Base-by-base conservation (phyloP, 2,797 vertebrate species). In the Knipowitschia caucasica region DNA sequence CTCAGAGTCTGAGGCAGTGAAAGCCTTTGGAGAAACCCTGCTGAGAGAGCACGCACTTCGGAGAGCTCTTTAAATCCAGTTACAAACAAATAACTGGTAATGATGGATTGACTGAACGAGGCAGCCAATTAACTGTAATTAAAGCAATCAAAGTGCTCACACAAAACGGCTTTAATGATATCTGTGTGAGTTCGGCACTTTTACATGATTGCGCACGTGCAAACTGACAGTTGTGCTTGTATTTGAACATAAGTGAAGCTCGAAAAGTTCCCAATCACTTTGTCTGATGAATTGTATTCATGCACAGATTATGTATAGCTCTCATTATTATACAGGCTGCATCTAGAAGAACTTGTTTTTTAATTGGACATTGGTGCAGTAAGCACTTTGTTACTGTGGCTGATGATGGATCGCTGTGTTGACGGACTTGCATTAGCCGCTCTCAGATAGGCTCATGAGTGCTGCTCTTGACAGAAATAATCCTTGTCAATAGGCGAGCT, bases 371-470 rank as follows among this genome's bases (percentile, higher is more conserved):
- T 63, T 31, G 57, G 69, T 70, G 75, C 67, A 76, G 77, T 78
- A 72, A 86, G 76, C 77, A 67, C 65, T 84, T 74, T 75, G 69
- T 72, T 69, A 44, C 51, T 47, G 45, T 18, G 6, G 30, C 30
- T 42, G 58, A 59, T 88, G 86, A 89, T 81, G 79, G 78, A 89
- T 84, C 79, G 73, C 55, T 35, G 20, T 39, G 59, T 62, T 81
- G 84, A 85, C 68, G 68, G 81, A 77, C 82, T 80, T 84, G 77
- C 84, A 89, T 88, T 87, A 86, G 71, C 67, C 50, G 81, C 75
- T 88, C 78, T 81, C 64, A 83, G 79, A 86, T 73, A 55, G 78
- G 59, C 66, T 67, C 65, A 49, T 59, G 72, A 89, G 82, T 85
- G 82, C 78, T 62, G 63, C 77, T 71, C 74, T 86, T 80, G 80